Base-by-base conservation (phyloP, 2,113 vertebrate species). In the Xenopus laevis region DNA sequence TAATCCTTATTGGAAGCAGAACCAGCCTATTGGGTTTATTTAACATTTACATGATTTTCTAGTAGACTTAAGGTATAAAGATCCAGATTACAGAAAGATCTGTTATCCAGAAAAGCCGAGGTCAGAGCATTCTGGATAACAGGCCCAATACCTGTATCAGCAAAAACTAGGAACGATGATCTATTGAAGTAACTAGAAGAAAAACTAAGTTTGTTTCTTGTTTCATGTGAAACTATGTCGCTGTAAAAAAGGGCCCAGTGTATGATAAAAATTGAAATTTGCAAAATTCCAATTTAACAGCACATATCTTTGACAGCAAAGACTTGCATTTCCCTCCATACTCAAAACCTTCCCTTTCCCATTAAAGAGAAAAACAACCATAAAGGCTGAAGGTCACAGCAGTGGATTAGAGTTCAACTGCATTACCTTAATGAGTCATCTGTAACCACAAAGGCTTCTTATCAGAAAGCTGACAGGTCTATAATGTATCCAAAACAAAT, bases 351-450 rank as follows among this genome's bases (percentile, higher is more conserved):
- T 10, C 62, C 15, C 13, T n/a, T 17, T 44, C 40, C 62, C 15
- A 64, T 40, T 27, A 40, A 64, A 16, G 12, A 40, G 27, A 40
- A 44, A 64, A 64, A 5, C 62, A 44, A 64, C 8, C 30, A 64
- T 27, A 30, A 62, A 44, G 30, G 62, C 6, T 15, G 16, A 64
- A 64, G 27, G 61, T 64, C 61, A 33, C 6, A 40, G 40, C 5
- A 18, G 15, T 11, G 17, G 21, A 62, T 9, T 46, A 59, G 13
- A 21, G 59, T 62, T 62, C 70, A 62, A 47, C 20, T 21, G 13
- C 57, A 61, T 21, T 23, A 16, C 21, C 12, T 45, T 72, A 65
- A 72, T 65, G n/a, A 53, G 44, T 16, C 12, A 52, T 55, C 10
- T 20, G 1, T 64, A 61, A 7, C n/a, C 15, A 53, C 17, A 33